Percentiles rank a stretch among this genome's conserved stretches.
These are phyloP conservation scores for Silvanus unidentatus DNA, from an alignment of 2,888 invertebrate species.

Conservation along the genomic window DNA sequence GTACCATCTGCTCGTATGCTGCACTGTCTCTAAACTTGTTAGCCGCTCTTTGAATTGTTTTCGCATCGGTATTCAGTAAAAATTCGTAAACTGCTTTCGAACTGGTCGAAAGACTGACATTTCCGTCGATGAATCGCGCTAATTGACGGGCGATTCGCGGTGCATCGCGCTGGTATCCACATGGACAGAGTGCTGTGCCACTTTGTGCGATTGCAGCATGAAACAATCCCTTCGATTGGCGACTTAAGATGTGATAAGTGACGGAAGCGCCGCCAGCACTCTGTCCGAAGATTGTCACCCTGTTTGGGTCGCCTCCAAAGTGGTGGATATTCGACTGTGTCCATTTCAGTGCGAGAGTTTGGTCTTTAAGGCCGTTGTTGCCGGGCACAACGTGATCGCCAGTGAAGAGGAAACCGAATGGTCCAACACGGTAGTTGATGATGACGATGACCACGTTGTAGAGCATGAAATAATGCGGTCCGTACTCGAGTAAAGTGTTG, in stretches of 20 bases:
- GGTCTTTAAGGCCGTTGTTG: slow-evolving; percentile 29
- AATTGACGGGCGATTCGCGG: slow-evolving; percentile 23
- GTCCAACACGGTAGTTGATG: slow-evolving; percentile 27
- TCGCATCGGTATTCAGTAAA: slow-evolving; percentile 14
- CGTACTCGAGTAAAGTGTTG: slow-evolving; percentile 26
- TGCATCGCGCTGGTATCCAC: slow-evolving; percentile 24
- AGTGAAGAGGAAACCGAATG: slow-evolving; percentile 30
- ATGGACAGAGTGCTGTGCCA: slow-evolving; percentile 24
- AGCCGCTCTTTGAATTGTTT: slow-evolving; percentile 12
- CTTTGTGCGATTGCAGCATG: slow-evolving; percentile 25
- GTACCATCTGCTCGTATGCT: slow-evolving; percentile 8
- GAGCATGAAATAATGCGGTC: slow-evolving; percentile 38
- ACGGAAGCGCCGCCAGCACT: slow-evolving; percentile 29
- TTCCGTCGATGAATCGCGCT: slow-evolving; percentile 16
- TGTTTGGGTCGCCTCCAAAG: slow-evolving; percentile 29
- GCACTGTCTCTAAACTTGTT: slow-evolving; percentile 5
- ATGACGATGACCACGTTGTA: slow-evolving; percentile 31
- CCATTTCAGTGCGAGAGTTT: slow-evolving; percentile 27
- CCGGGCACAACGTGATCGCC: slow-evolving; percentile 26
- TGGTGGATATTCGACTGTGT: slow-evolving; percentile 23
- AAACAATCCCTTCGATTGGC: slow-evolving; percentile 18
- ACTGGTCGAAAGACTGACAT: slow-evolving; percentile 6
- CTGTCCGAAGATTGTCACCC: slow-evolving; percentile 27
- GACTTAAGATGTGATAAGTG: slow-evolving; percentile 19
- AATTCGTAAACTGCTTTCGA: slow-evolving; percentile 14